phyloP scores from a whole-genome alignment of 2,888 invertebrate genomes.

The Tyria jacobaeae region DNA sequence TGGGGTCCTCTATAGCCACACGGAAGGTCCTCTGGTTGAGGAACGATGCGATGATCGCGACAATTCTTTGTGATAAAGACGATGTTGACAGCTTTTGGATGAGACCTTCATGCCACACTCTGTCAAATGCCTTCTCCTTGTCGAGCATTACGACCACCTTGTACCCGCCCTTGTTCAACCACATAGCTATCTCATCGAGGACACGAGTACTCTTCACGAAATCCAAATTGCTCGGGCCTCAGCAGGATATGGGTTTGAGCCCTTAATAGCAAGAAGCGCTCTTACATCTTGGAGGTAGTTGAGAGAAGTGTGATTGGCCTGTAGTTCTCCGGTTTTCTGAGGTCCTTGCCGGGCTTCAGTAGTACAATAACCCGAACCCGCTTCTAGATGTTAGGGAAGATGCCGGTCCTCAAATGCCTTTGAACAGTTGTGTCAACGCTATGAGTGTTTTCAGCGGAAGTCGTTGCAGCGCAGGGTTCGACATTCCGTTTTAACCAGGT shows the following conservation, averaged over 20 bases:
- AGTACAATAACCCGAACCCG: constrained; percentile 33
- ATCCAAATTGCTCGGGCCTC: not conserved
- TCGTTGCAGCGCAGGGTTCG: not conserved
- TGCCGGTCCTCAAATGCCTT: no score
- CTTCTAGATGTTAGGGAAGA: not conserved
- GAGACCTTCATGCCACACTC: not conserved
- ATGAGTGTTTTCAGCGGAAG: not conserved
- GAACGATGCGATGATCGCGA: not conserved
- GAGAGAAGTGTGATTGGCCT: not conserved
- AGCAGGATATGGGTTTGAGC: not conserved
- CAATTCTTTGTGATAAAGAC: not conserved
- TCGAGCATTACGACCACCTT: not conserved
- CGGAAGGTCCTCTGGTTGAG: not conserved
- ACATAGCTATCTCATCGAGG: no score
- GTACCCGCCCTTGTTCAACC: no score
- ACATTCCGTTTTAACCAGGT: not conserved
- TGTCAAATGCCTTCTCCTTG: not conserved
- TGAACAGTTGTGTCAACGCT: not conserved
- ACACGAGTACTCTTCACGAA: no score
- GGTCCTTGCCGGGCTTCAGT: constrained; percentile 40
- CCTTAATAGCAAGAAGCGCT: not conserved
- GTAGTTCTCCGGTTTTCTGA: constrained; percentile 6
- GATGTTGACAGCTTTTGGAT: not conserved
- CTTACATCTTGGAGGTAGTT: not conserved
- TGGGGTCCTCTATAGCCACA: not conserved